Conservation (phyloP, 2,888 invertebrate genomes). For the Athalia cordata region DNA sequence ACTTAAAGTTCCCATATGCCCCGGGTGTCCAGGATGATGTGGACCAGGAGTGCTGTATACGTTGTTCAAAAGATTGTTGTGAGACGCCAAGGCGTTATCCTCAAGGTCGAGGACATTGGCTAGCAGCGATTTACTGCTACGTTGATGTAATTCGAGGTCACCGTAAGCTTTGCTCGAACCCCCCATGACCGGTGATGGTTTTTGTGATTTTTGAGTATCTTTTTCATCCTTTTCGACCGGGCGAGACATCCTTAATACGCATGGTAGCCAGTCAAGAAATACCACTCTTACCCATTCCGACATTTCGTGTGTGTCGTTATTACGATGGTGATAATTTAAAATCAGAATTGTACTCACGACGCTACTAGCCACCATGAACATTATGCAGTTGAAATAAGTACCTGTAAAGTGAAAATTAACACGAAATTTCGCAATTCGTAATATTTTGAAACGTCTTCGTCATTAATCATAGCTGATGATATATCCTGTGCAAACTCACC, state of each 20-base stretch:
- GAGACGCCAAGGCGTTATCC: constrained; percentile 82
- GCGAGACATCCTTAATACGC: constrained; percentile 94
- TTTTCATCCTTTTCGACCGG: constrained; percentile 76
- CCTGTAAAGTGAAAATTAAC: constrained; percentile 78
- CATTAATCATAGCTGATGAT: too few species aligned
- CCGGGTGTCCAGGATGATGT: constrained; percentile 62
- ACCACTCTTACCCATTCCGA: constrained; percentile 95
- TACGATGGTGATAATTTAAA: constrained; percentile 97
- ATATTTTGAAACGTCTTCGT: too few species aligned
- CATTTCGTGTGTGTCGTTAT: constrained; percentile 97
- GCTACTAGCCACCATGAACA: constrained; percentile 99
- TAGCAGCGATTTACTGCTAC: constrained; percentile 95
- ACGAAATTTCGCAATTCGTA: constrained; percentile 15
- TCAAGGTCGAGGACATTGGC: constrained; percentile 98
- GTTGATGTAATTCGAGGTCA: constrained; percentile 91
- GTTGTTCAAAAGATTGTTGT: constrained; percentile 71
- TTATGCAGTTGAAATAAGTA: constrained; percentile 99
- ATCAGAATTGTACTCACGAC: constrained; percentile 98
- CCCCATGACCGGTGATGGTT: constrained; percentile 75
- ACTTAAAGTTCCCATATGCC: constrained; percentile 16
- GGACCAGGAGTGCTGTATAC: constrained; percentile 72
- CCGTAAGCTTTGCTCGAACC: constrained; percentile 83
- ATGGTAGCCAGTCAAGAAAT: constrained; percentile 98
- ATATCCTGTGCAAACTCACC: constrained; percentile 74
- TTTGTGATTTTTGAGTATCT: constrained; percentile 70